A percentile compares a stretch with the other conserved stretches of the same genome.
These are phyloP conservation scores for Drosophila picticornis DNA, from an alignment of 2,888 invertebrate species.

Conservation along the genomic window DNA sequence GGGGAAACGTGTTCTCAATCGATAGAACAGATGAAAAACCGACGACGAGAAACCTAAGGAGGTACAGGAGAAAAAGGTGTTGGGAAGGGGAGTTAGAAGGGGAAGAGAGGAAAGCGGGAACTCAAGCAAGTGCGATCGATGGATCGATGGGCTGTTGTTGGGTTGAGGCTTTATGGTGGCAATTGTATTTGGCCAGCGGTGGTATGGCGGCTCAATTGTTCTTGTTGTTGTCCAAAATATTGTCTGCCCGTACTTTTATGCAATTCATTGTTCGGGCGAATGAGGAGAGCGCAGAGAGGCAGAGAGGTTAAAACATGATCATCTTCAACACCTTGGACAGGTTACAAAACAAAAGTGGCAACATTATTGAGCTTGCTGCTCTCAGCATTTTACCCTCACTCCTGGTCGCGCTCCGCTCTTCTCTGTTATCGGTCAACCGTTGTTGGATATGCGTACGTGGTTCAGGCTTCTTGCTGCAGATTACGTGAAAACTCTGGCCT, in stretches of 20 bases:
- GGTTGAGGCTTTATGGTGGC: slow-evolving; percentile 75
- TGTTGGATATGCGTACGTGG: slow-evolving; percentile 71
- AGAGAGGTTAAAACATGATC: slow-evolving; percentile 81
- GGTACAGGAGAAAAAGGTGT: slow-evolving; percentile 1
- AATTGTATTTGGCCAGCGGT: slow-evolving; percentile 77
- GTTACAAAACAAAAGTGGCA: slow-evolving; percentile 84
- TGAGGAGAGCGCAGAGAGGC: slow-evolving; percentile 19
- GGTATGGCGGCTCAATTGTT: slow-evolving; percentile 76
- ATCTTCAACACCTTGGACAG: slow-evolving; percentile 86
- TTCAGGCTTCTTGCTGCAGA: slow-evolving; percentile 67
- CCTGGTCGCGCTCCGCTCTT: neutral
- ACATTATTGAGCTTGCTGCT: slow-evolving; percentile 81
- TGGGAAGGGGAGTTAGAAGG: neutral
- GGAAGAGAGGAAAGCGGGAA: neutral
- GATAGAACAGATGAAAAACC: slow-evolving; percentile 48
- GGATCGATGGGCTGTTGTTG: slow-evolving; percentile 56
- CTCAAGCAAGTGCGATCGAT: slow-evolving; percentile 55
- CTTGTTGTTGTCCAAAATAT: slow-evolving; percentile 35
- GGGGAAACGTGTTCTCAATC: slow-evolving; percentile 31
- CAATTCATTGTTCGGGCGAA: slow-evolving; percentile 74
- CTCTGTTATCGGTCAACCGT: slow-evolving; percentile 65
- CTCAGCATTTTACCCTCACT: slow-evolving; percentile 11
- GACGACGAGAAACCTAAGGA: slow-evolving; percentile 6
- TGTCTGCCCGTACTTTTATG: slow-evolving; percentile 73
- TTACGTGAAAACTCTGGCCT: slow-evolving; percentile 60